Conservation (phyloP, 2,797 vertebrate genomes). For the Eupleurogrammus muticus region DNA sequence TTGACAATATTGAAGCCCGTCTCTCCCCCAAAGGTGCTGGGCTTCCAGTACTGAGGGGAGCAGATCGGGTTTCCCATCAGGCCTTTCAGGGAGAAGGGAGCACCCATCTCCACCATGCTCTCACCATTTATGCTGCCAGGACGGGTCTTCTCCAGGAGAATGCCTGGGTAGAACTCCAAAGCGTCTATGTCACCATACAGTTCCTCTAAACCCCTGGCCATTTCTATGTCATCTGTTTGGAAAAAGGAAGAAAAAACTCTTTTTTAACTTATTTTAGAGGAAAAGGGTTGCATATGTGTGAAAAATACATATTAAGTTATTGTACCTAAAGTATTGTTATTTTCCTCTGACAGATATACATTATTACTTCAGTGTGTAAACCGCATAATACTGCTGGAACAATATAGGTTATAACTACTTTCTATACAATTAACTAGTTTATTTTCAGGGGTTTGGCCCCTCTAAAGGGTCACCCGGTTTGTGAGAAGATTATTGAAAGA, state of each 20-base stretch:
- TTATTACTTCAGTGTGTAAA: too few relatives aligned
- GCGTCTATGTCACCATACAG: slow-evolving; percentile 94
- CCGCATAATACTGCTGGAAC: too few relatives aligned
- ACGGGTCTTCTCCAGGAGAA: slow-evolving; percentile 89
- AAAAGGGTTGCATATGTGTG: too few relatives aligned
- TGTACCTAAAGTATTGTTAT: too few relatives aligned
- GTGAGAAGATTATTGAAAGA: too few relatives aligned
- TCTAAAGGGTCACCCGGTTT: too few relatives aligned
- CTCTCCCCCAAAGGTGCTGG: slow-evolving; percentile 93
- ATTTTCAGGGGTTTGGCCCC: too few relatives aligned
- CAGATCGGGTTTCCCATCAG: slow-evolving; percentile 95
- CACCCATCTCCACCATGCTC: slow-evolving; percentile 97
- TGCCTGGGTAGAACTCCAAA: slow-evolving; percentile 90
- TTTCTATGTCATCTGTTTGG: slow-evolving; percentile 86
- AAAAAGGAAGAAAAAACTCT: slow-evolving; percentile 5
- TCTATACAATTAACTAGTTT: too few relatives aligned
- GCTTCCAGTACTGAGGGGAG: slow-evolving; percentile 97
- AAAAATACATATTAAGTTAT: too few relatives aligned
- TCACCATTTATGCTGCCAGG: slow-evolving; percentile 89
- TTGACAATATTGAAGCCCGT: slow-evolving; percentile 91
- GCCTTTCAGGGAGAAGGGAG: slow-evolving; percentile 96
- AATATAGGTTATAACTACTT: too few relatives aligned
- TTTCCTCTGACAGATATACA: too few relatives aligned
- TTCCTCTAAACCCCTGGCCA: slow-evolving; percentile 87
- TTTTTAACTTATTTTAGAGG: neutral